These are phyloP conservation scores for Heliconius aoede DNA, from an alignment of 2,888 invertebrate species.

Conservation along the genomic window DNA sequence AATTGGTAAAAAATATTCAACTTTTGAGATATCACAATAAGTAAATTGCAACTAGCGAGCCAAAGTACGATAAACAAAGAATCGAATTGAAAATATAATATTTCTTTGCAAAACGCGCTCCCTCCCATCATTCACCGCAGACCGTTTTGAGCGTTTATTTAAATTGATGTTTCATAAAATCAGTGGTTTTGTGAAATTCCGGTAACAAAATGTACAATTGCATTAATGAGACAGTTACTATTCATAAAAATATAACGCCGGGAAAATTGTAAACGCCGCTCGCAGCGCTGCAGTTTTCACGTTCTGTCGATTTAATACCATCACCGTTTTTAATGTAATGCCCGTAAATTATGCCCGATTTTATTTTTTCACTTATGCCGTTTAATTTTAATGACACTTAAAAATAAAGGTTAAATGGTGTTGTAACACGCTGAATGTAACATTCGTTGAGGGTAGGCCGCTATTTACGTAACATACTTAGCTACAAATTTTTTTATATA, in stretches of 20 bases:
- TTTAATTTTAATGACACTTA: constrained; percentile 49
- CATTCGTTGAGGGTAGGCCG: constrained; percentile 8
- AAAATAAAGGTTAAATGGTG: constrained; percentile 30
- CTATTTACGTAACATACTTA: constrained; percentile 10
- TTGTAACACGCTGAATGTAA: constrained; percentile 24
- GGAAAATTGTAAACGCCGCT: constrained; percentile 52
- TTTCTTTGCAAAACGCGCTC: constrained; percentile 15
- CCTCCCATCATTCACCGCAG: constrained; percentile 31
- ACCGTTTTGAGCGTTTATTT: constrained; percentile 41
- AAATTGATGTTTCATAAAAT: constrained; percentile 47
- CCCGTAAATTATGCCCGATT: constrained; percentile 55
- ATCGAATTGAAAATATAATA: constrained; percentile 7
- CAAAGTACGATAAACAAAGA: neutral
- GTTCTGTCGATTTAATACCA: constrained; percentile 57
- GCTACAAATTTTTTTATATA: constrained; percentile 1
- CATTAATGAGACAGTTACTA: constrained; percentile 65
- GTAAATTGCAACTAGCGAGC: neutral
- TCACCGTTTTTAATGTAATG: constrained; percentile 54
- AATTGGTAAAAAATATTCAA: no score
- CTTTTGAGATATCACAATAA: no score
- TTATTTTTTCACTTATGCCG: constrained; percentile 53
- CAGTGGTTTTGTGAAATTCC: constrained; percentile 46
- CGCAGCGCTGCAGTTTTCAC: constrained; percentile 52
- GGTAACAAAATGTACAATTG: constrained; percentile 51
- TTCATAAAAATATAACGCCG: constrained; percentile 58